Evolutionary conservation across 1,140 invertebrate species (phyloP).

Genomic region (Heliconius congener): DNA sequence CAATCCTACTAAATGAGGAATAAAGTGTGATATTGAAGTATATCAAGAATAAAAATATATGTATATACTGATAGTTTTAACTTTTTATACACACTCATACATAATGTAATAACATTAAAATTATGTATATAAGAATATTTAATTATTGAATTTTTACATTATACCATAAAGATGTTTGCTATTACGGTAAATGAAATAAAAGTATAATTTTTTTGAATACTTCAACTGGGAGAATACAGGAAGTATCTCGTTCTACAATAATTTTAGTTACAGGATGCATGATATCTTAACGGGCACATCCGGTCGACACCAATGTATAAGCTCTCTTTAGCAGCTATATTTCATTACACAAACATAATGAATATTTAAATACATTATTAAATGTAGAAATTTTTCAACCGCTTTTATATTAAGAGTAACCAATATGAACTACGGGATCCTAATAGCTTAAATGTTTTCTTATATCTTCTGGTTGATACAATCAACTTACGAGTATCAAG

Average conservation of each 20-base stretch:
- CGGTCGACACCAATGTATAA: constrained; percentile 32
- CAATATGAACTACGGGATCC: constrained; percentile 48
- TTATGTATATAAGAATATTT: neutral
- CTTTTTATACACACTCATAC: no score
- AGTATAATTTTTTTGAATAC: neutral
- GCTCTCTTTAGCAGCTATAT: neutral
- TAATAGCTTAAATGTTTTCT: constrained; percentile 71
- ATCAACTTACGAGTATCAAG: constrained; percentile 60
- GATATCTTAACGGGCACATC: constrained; percentile 62
- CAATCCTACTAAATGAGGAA: no score
- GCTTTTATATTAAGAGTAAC: neutral
- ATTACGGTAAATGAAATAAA: neutral
- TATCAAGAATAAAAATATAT: no score
- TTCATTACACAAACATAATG: neutral
- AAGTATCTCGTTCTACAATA: constrained; percentile 59
- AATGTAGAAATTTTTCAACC: neutral
- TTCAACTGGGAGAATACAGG: constrained; percentile 31
- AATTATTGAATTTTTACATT: neutral
- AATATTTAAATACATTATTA: neutral
- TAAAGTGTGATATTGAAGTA: no score
- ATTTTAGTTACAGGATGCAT: constrained; percentile 60
- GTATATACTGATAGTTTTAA: no score
- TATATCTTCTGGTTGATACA: constrained; percentile 51
- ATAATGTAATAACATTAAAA: neutral
- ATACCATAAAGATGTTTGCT: neutral